Evolutionary conservation across 2,797 vertebrate species (phyloP), one percentile per base, ranked within the genome.

Genomic region (Sebastes miniatus): DNA sequence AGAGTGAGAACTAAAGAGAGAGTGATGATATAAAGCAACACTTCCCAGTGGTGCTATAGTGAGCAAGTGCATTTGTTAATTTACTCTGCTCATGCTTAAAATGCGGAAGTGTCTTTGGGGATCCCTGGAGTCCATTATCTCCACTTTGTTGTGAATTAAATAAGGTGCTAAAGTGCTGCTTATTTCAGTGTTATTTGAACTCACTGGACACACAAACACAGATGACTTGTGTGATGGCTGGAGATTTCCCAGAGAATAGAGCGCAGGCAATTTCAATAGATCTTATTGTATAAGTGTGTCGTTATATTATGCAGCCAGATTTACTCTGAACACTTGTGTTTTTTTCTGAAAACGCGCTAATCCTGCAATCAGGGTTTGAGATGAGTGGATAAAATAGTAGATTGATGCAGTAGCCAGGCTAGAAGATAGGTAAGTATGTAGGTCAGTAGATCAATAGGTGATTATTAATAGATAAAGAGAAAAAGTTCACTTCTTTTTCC

Each of bases 101-200:
- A 95, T 94, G 93, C 91, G 79, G 84, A 87, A 92, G 93, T 89
- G 89, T 92, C 94, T 94, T 91, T 85, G 85, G 94, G 93, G 89
- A 93, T 95, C 95, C 92, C 94, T 73, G 75, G 94, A 95, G 95
- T 95, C 94, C 95, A 96, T 96, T 96, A 96, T 95, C 94, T 94
- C 92, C 93, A 95, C 95, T 96, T 96, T 96, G 95, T 95, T 96
- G 93, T 95, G 95, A 96, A 96, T 96, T 95, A 95, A 96, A 96
- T 96, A 95, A 96, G 95, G 92, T 80, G 92, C 94, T 95, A 93
- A 94, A 96, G 95, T 95, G 94, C 94, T 94, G 94, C 94, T 95
- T 95, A 95, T 95, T 95, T 93, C 90, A 93, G 81, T 93, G 93
- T 94, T 95, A 95, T 96, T 95, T 95, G 93, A 96, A 95, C 93